phyloP scores from a whole-genome alignment of 2,888 invertebrate species.

The Gisinianus flammeolus region DNA sequence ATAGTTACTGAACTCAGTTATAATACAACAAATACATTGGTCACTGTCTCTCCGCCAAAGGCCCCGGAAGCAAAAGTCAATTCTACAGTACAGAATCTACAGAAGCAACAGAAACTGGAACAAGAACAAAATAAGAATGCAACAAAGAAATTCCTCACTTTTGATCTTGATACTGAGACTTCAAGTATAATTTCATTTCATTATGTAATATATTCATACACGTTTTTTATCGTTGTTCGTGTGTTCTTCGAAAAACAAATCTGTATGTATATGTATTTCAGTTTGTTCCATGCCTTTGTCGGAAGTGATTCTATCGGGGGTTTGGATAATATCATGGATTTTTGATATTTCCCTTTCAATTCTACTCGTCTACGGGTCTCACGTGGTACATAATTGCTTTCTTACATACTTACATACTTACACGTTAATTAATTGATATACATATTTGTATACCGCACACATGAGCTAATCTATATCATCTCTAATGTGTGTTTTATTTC shows the following conservation, averaged over 20 bases:
- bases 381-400: conserved; percentile 5
- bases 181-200: too few species aligned
- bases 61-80: background rate
- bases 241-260: background rate
- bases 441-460: background rate
- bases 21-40: background rate
- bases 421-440: too few species aligned
- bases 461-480: background rate
- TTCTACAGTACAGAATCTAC: too few species aligned
- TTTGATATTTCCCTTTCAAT: conserved; percentile 23
- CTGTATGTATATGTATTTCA: background rate
- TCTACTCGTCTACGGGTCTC: conserved; percentile 18
- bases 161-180: background rate
- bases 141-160: too few species aligned
- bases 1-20: background rate
- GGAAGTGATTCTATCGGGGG: conserved; percentile 11
- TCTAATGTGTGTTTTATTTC: background rate
- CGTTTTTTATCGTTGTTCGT: background rate
- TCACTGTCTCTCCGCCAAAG: background rate
- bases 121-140: background rate
- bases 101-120: background rate
- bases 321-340: conserved; percentile 33
- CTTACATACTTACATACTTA: background rate
- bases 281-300: conserved; percentile 19
- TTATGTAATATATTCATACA: too few species aligned